phyloP scores from a whole-genome alignment of 2,888 invertebrate genomes.

The Desoria tigrina region DNA sequence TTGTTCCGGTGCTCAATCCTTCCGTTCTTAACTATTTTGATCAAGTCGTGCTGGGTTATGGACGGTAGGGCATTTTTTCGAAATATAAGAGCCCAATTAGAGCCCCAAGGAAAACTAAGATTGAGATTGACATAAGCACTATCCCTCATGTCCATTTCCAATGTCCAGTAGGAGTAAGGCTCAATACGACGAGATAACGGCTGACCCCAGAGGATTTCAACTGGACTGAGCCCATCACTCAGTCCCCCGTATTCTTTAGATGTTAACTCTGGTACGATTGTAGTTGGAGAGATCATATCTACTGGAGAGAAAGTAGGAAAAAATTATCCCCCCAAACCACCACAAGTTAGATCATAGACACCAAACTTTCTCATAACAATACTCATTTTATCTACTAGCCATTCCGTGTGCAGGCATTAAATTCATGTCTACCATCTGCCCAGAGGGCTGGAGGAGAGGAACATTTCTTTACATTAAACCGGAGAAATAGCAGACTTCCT shows the following conservation, averaged over 20 bases:
- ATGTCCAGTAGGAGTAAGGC: constrained; percentile 90
- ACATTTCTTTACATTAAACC: neutral
- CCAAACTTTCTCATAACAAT: constrained; percentile 4
- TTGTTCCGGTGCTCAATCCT: constrained; percentile 52
- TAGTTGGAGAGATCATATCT: constrained; percentile 52
- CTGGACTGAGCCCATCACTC: constrained; percentile 49
- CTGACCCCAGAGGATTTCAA: constrained; percentile 74
- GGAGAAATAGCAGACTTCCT: neutral
- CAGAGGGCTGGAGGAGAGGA: neutral
- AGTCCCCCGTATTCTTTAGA: constrained; percentile 46
- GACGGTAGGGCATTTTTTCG: constrained; percentile 92
- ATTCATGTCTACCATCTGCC: constrained; percentile 9
- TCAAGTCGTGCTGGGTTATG: constrained; percentile 95
- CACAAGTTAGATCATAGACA: constrained; percentile 6
- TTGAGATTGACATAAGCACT: constrained; percentile 80
- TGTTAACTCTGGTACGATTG: constrained; percentile 53
- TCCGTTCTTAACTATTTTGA: constrained; percentile 77
- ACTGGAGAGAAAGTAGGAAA: constrained; percentile 16
- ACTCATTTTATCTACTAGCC: constrained; percentile 10
- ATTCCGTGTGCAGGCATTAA: constrained; percentile 9
- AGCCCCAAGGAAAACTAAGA: constrained; percentile 87
- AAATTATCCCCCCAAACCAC: constrained; percentile 4
- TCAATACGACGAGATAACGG: constrained; percentile 79
- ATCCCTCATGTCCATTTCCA: constrained; percentile 66
- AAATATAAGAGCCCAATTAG: constrained; percentile 93